Conservation (phyloP, 2,888 invertebrate genomes). For the Melanostoma scalare region DNA sequence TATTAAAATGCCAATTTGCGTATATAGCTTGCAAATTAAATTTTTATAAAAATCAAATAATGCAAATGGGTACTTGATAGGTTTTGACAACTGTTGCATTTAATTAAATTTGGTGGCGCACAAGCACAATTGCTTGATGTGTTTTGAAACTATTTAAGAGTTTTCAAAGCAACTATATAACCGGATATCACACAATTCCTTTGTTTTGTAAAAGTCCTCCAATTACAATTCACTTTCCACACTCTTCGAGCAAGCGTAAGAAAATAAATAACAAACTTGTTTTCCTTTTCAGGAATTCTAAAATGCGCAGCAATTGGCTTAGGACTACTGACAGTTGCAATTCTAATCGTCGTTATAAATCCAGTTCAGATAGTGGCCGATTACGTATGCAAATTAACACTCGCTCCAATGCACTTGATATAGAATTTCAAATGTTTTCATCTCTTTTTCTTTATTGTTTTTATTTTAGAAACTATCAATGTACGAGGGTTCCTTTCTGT, state of each 20-base stretch:
- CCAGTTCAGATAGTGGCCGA: conserved; percentile 78
- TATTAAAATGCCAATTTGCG: not conserved
- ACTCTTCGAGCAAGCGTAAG: not conserved
- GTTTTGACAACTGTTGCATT: not conserved
- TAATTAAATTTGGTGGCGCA: no score
- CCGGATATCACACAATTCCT: not conserved
- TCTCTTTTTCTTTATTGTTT: conserved; percentile 6
- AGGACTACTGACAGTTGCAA: conserved; percentile 77
- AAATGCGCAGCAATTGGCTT: conserved; percentile 78
- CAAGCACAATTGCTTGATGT: no score
- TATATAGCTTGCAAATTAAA: not conserved
- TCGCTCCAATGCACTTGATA: no score
- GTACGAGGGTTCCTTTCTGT: conserved; percentile 84
- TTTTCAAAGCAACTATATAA: no score
- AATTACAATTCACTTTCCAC: conserved; percentile 19
- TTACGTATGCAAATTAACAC: conserved; percentile 76
- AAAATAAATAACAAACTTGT: not conserved
- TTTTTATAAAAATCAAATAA: not conserved
- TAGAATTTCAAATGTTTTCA: not conserved
- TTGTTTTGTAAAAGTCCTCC: not conserved
- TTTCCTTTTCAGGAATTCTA: conserved; percentile 76
- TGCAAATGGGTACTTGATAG: not conserved
- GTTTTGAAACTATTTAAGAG: no score
- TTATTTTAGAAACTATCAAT: conserved; percentile 80
- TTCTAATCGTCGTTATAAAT: conserved; percentile 77